Evolutionary conservation across 2,113 vertebrate genomes (phyloP), one percentile per base, ranked within the genome.

Genomic region (Silurus meridionalis): DNA sequence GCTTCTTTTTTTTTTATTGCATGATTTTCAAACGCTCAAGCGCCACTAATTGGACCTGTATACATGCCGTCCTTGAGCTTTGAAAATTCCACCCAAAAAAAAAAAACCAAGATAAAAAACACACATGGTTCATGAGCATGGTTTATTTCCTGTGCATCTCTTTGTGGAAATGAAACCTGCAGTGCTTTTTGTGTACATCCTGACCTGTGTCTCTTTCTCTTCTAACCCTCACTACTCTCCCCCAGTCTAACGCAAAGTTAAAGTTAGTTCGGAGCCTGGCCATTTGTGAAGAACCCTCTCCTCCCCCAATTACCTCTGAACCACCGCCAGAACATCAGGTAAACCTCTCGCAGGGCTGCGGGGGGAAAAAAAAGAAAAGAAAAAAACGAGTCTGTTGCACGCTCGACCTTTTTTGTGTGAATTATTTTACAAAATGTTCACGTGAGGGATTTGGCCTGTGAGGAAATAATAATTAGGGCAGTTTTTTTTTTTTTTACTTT

Each of bases 241-340:
- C 96, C 94, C 92, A 98, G 98, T 97, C 97, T 95, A 98, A 96
- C 93, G 94, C 97, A 96, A 99, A 97, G 95, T 96, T 98, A 96
- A 99, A 98, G 95, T 97, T 99, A 94, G 97, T 99, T 95, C 97
- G 98, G 96, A 98, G 97, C 96, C 97, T 99, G 96, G 98, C 98
- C 89, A 96, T 99, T 89, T 98, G 98, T 92, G 97, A 99, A 96
- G 98, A 99, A 93, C 97, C 97, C 91, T 97, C 96, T 94, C 97
- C 85, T 89, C 83, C 97, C 94, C 95, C 95, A 92, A 94, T 96
- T 92, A 95, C 94, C 93, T 94, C 97, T 92, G 97, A 98, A 93
- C 94, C 95, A 93, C 94, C 96, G 91, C 95, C 92, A 94, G 96
- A 97, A 87, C 92, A 95, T 92, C 97, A 99, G 97, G 97, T 98